Evolutionary conservation across 2,797 vertebrate genomes (phyloP).

Genomic region (Spondyliosoma cantharus): DNA sequence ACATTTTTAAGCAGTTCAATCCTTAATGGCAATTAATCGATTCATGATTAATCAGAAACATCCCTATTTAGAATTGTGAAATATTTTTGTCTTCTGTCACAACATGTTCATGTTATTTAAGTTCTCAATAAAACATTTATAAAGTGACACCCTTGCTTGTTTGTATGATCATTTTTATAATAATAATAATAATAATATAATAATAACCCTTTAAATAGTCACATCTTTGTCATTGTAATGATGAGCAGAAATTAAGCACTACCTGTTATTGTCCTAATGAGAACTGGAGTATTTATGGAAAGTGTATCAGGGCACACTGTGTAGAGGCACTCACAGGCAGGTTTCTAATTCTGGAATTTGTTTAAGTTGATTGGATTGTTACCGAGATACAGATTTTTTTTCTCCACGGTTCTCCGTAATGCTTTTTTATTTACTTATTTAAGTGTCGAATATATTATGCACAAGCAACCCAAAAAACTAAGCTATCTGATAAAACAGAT

Average conservation of each 20-base stretch:
- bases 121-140: conserved; percentile 51
- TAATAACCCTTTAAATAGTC: not conserved
- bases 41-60: too few relatives aligned
- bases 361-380: not conserved
- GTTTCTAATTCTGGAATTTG: not conserved
- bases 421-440: not conserved
- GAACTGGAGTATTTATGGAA: not conserved
- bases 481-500: not conserved
- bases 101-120: conserved; percentile 50
- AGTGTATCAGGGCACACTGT: not conserved
- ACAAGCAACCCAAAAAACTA: not conserved
- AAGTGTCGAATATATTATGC: not conserved
- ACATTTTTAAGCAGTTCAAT: too few relatives aligned
- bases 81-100: conserved; percentile 37
- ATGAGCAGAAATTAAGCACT: not conserved
- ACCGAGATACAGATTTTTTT: not conserved
- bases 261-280: not conserved
- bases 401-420: not conserved
- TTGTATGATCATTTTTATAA: not conserved
- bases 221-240: not conserved
- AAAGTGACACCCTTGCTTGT: not conserved
- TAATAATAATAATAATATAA: too few relatives aligned
- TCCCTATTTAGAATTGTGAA: conserved; percentile 1
- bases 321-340: not conserved
- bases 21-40: too few relatives aligned